These are phyloP conservation scores for Atta cephalotes DNA, from an alignment of 1,140 invertebrate genomes.

Conservation along the genomic window DNA sequence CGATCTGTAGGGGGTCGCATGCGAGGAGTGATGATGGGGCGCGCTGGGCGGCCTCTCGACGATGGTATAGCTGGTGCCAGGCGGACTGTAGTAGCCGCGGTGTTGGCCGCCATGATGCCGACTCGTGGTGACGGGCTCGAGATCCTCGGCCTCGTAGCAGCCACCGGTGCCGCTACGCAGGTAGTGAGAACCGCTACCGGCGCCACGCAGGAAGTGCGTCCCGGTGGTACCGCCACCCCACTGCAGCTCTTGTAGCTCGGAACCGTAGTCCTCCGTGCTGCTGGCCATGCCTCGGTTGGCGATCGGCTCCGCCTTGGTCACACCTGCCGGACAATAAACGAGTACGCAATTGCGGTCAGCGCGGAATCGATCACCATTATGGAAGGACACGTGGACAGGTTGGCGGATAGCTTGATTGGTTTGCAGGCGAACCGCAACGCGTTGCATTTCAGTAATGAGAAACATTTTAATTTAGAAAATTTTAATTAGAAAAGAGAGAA, in stretches of 20 bases:
- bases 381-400: neutral
- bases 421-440: neutral
- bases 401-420: neutral
- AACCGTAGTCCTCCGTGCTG: slow-evolving; percentile 86
- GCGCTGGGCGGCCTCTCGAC: slow-evolving; percentile 92
- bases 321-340: slow-evolving; percentile 72
- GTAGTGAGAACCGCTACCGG: slow-evolving; percentile 80
- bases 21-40: slow-evolving; percentile 88
- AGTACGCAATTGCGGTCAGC: neutral
- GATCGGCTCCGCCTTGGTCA: slow-evolving; percentile 78
- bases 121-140: slow-evolving; percentile 77
- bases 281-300: slow-evolving; percentile 81
- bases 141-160: slow-evolving; percentile 86
- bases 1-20: slow-evolving; percentile 87
- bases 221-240: slow-evolving; percentile 84
- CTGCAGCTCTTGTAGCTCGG: slow-evolving; percentile 87
- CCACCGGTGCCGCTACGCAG: slow-evolving; percentile 80
- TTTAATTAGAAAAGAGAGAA: neutral
- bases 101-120: slow-evolving; percentile 77
- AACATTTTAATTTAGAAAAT: neutral
- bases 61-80: slow-evolving; percentile 93
- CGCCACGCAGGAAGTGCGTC: slow-evolving; percentile 82
- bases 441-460: neutral
- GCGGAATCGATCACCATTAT: neutral
- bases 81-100: slow-evolving; percentile 87